These are phyloP conservation scores for Furnarius figulus DNA, from an alignment of 2,113 vertebrate species.

Conservation along the genomic window DNA sequence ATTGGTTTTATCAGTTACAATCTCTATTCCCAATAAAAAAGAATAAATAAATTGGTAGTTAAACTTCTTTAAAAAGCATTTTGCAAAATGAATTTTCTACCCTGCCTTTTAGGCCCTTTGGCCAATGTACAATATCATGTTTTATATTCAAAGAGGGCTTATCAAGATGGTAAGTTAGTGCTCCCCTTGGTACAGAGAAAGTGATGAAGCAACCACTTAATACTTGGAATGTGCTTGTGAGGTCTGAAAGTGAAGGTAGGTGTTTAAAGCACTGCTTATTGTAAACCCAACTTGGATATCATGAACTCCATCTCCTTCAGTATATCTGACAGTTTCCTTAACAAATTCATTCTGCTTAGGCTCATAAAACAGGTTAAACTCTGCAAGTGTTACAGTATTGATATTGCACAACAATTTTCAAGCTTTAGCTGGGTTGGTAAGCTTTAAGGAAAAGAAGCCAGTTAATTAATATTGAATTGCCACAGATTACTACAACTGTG, in stretches of 20 bases:
- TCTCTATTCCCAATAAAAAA: constrained; percentile 12
- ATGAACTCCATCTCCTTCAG: not conserved
- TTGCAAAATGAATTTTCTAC: constrained; percentile 13
- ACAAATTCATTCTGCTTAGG: not conserved
- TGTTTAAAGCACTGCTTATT: not conserved
- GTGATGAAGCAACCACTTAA: not conserved
- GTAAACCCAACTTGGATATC: not conserved
- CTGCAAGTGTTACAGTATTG: not conserved
- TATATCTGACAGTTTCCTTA: not conserved
- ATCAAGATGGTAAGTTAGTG: not conserved
- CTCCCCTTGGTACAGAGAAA: not conserved
- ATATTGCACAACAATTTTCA: not conserved
- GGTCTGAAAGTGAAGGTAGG: not conserved
- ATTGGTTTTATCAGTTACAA: constrained; percentile 28
- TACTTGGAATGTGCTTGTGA: not conserved
- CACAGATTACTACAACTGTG: not conserved
- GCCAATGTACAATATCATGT: not conserved
- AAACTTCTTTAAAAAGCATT: constrained; percentile 1
- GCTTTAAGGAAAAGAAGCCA: not conserved
- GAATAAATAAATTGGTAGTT: constrained; percentile 24
- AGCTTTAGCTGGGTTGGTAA: not conserved
- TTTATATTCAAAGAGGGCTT: not conserved
- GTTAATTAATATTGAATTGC: not conserved
- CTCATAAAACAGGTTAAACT: not conserved
- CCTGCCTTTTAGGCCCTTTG: not conserved